Conservation (phyloP, 1,140 invertebrate species). For the Goniozus legneri region DNA sequence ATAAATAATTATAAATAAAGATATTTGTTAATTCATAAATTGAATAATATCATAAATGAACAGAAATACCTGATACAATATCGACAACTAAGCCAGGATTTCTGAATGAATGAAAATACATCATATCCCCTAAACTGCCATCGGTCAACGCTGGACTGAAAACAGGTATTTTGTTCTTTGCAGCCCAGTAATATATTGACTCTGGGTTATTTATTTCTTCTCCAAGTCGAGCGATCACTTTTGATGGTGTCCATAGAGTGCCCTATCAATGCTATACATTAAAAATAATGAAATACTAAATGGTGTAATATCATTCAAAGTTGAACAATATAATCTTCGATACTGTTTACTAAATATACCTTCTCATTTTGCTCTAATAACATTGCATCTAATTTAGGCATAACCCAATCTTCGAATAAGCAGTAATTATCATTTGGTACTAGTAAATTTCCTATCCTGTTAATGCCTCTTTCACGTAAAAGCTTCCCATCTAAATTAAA, state of each 20-base stretch:
- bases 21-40: too few relatives aligned
- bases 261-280: constrained; percentile 42
- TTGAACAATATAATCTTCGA: constrained; percentile 6
- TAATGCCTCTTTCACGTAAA: constrained; percentile 85
- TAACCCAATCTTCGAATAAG: constrained; percentile 96
- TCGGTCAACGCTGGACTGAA: constrained; percentile 98
- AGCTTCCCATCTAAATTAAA: constrained; percentile 79
- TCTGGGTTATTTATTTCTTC: constrained; percentile 86
- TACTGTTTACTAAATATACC: constrained; percentile 35
- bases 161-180: constrained; percentile 95
- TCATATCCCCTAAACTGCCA: constrained; percentile 98
- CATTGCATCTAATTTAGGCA: constrained; percentile 91
- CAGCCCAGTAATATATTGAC: constrained; percentile 98
- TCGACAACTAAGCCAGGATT: constrained; percentile 91
- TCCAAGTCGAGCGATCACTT: constrained; percentile 79
- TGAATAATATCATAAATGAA: too few relatives aligned
- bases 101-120: constrained; percentile 96
- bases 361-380: constrained; percentile 80
- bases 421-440: constrained; percentile 99
- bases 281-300: constrained; percentile 8
- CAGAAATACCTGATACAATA: constrained; percentile 78
- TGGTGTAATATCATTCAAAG: neutral
- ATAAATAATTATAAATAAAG: constrained; percentile 20
- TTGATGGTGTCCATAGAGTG: constrained; percentile 90
- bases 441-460: constrained; percentile 95